Evolutionary conservation across 2,113 vertebrate species (phyloP).

Genomic region (Lophius piscatorius): DNA sequence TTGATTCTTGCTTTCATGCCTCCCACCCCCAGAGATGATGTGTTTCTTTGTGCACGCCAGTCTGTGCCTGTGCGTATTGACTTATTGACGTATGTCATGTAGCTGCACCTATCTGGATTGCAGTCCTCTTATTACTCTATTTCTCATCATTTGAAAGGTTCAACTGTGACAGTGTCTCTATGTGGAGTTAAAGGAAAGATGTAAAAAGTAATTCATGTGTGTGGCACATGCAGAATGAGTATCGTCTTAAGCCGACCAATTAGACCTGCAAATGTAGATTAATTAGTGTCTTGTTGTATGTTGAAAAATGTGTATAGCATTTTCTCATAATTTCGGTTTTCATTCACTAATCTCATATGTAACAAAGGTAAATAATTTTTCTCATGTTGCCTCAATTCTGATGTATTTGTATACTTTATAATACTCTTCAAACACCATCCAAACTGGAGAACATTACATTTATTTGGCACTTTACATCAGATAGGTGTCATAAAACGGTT

Average conservation of each 20-base stretch:
- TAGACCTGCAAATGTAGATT: neutral
- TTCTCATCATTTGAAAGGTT: constrained; percentile 29
- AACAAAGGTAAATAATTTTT: too few species aligned
- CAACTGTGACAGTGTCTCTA: constrained; percentile 12
- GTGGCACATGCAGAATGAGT: neutral
- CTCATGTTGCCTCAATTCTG: too few species aligned
- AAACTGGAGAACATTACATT: neutral
- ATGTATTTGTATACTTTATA: too few species aligned
- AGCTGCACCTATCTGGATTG: constrained; percentile 14
- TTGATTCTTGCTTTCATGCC: constrained; percentile 2
- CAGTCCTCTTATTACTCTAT: constrained; percentile 32
- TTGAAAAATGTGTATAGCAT: too few species aligned
- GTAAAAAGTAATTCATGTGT: constrained; percentile 2
- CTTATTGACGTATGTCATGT: constrained; percentile 38
- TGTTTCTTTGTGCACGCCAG: constrained; percentile 11
- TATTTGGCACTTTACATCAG: neutral
- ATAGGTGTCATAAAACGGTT: too few species aligned
- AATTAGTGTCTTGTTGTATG: neutral
- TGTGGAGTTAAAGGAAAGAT: constrained; percentile 5
- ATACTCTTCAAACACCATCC: too few species aligned
- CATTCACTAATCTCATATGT: too few species aligned
- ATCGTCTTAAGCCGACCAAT: neutral
- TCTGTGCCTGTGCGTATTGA: constrained; percentile 21
- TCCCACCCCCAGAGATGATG: neutral
- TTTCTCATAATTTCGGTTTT: too few species aligned